A percentile compares a stretch with the other conserved stretches of the same genome.
Conservation (phyloP, 2,888 invertebrate genomes). For the Sminthurides aquaticus region DNA sequence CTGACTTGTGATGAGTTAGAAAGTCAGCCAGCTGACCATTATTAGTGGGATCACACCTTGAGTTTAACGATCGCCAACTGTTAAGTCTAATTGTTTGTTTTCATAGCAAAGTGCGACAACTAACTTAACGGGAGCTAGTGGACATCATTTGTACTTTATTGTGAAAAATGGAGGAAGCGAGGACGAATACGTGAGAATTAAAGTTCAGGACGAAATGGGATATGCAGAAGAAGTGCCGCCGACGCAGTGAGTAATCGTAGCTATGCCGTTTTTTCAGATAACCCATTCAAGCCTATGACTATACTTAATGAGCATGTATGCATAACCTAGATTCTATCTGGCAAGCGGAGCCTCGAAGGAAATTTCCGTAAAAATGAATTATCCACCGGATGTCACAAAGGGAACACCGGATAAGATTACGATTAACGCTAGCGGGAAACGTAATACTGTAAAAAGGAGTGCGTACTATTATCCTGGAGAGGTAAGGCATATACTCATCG, state of each 20-base stretch:
- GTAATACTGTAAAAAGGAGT: conserved; percentile 20
- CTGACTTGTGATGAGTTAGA: no score
- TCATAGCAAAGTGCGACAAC: conserved; percentile 17
- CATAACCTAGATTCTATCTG: conserved; percentile 24
- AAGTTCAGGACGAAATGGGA: conserved; percentile 18
- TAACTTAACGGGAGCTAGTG: conserved; percentile 10
- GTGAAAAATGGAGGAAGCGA: conserved; percentile 23
- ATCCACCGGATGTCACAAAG: background rate
- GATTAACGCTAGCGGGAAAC: conserved; percentile 23
- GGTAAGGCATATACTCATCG: background rate
- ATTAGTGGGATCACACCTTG: no score
- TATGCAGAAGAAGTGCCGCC: conserved; percentile 17
- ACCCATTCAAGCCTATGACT: no score
- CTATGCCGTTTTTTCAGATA: no score
- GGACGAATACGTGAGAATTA: conserved; percentile 24
- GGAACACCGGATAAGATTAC: conserved; percentile 21
- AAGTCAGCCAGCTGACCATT: no score
- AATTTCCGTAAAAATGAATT: conserved; percentile 21
- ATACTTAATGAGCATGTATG: no score
- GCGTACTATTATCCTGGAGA: conserved; percentile 19
- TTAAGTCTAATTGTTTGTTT: no score
- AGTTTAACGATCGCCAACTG: no score
- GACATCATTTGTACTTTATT: conserved; percentile 16
- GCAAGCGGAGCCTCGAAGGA: conserved; percentile 17
- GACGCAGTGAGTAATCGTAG: conserved; percentile 15